Evolutionary conservation across 1,140 invertebrate genomes (phyloP), one percentile per base, ranked within the genome.

Genomic region (Brachionus koreanus): DNA sequence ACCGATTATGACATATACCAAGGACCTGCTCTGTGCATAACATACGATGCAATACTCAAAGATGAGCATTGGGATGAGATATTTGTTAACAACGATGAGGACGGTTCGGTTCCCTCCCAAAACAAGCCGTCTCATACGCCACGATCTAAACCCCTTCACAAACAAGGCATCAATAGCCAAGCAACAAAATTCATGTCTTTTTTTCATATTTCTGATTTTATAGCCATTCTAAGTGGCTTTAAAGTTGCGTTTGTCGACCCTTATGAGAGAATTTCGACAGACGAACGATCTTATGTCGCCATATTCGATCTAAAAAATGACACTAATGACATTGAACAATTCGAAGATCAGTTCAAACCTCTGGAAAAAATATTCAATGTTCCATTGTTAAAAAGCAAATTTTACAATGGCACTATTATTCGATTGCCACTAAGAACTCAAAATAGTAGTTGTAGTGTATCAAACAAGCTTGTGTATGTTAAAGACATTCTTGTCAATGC

Each of bases 171-270:
- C 23, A 57, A 57, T 12, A 79, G 43, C 29, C 76, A 79, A 37
- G 76, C 76, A 5, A 39, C 61, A 9, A 82, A 82, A 33, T 82
- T 82, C 25, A 46, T 82, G 42, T 82, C 82, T 25, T 72, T 82
- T 61, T 82, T 82, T 82, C 82, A 74, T n/a, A 67, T 82, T 72
- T 72, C 82, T 5, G 82, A 82, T 75, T 82, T 82, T 82, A 43
- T 74, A 63, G 63, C 43, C 25, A 82, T 82, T 63, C 25, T 74
- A 75, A 82, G 82, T 42, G 82, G 82, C 35, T 74, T 16, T 19
- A 69, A 69, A 49, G 67, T 82, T 16, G 82, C 63, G 10, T 82
- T 72, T 74, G 43, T 72, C 16, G 82, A 82, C 46, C 82, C 82
- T 3, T 72, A 69, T 57, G 82, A 82, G 16, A 35, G 82, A 43